These are phyloP conservation scores for Ceramica pisi DNA, from an alignment of 2,888 invertebrate genomes.

Conservation along the genomic window DNA sequence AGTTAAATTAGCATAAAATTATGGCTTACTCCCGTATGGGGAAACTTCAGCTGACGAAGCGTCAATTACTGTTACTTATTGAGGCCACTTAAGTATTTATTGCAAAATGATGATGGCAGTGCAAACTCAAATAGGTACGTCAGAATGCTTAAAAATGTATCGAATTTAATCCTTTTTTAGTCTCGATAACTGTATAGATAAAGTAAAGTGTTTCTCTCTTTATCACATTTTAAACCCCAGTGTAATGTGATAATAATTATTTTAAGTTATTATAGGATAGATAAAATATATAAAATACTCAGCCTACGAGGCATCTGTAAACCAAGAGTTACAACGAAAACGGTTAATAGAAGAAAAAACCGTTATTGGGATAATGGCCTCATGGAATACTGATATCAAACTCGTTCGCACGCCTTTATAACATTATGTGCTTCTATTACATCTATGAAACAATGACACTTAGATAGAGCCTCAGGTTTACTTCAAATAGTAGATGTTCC, in stretches of 20 bases:
- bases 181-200: neutral
- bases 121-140: conserved; percentile 24
- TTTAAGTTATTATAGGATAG: too few relatives aligned
- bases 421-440: conserved; percentile 1
- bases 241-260: too few relatives aligned
- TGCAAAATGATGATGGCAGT: conserved; percentile 2
- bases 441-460: conserved; percentile 28
- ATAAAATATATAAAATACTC: too few relatives aligned
- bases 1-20: conserved; percentile 49
- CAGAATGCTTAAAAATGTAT: conserved; percentile 1
- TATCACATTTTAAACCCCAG: conserved; percentile 1
- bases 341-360: conserved; percentile 6
- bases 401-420: conserved; percentile 22
- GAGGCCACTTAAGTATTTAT: neutral
- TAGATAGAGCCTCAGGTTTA: conserved; percentile 16
- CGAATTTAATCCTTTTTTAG: conserved; percentile 11
- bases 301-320: conserved; percentile 8
- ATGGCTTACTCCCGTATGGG: conserved; percentile 11
- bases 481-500: conserved; percentile 4
- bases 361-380: conserved; percentile 1
- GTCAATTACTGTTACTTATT: conserved; percentile 26
- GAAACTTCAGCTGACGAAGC: conserved; percentile 28
- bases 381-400: conserved; percentile 30
- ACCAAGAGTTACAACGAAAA: conserved; percentile 8
- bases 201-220: neutral